Percentiles rank a stretch among this genome's conserved stretches.
phyloP scores from a whole-genome alignment of 2,113 vertebrate species.

The Ammodytes marinus region DNA sequence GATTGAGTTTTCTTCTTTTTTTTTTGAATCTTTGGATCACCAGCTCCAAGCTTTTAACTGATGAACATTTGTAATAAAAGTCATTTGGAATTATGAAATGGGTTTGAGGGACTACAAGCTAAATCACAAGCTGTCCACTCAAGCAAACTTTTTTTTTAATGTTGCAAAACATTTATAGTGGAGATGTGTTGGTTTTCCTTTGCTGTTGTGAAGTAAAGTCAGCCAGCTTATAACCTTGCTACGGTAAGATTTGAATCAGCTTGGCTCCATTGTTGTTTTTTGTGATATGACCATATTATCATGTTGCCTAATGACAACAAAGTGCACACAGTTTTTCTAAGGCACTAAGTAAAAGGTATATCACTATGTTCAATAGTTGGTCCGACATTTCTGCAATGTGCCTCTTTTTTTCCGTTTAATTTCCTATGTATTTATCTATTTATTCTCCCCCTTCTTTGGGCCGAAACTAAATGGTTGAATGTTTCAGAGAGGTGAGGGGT shows the following conservation, averaged over 20 bases:
- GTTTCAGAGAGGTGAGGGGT: conserved; percentile 88
- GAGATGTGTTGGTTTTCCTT: not conserved
- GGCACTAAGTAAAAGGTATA: too few species aligned
- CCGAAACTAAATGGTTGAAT: not conserved
- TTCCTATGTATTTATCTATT: not conserved
- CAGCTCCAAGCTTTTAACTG: too few species aligned
- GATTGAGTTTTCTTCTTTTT: rapidly evolving
- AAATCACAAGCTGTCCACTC: not conserved
- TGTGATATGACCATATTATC: not conserved
- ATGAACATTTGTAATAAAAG: not conserved
- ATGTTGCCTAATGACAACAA: not conserved
- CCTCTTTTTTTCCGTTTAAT: not conserved
- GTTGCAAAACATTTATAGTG: not conserved
- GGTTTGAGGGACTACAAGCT: not conserved
- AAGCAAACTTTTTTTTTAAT: not conserved
- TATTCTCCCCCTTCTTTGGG: not conserved
- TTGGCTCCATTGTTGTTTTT: not conserved
- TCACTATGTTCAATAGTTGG: too few species aligned
- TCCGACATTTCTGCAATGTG: too few species aligned
- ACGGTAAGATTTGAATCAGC: not conserved
- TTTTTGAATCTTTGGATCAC: not conserved
- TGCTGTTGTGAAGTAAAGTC: not conserved
- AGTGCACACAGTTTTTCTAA: not conserved
- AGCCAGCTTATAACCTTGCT: not conserved
- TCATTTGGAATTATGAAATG: not conserved